phyloP scores from a whole-genome alignment of 2,113 vertebrate genomes.

The Acrocephalus arundinaceus region DNA sequence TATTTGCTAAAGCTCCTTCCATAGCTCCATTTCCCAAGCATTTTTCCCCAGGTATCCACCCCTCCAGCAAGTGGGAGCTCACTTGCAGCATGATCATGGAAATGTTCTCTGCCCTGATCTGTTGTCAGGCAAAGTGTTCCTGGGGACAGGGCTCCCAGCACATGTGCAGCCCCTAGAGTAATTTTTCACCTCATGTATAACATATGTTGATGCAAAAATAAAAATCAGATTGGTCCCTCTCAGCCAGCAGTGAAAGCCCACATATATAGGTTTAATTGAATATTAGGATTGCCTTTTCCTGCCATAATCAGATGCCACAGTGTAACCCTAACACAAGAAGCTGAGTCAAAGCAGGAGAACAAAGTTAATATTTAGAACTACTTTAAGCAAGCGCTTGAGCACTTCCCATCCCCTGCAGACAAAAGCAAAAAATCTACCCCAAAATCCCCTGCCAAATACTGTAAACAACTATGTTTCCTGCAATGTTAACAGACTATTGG shows the following conservation, averaged over 20 bases:
- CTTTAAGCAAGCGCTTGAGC: background rate
- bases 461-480: background rate
- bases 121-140: background rate
- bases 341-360: background rate
- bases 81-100: fast-evolving
- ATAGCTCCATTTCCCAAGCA: fast-evolving
- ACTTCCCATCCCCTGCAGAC: slow-evolving; percentile 1
- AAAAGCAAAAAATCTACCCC: slow-evolving; percentile 7
- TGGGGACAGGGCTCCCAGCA: background rate
- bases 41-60: fast-evolving
- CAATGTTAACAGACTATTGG: background rate
- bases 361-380: slow-evolving; percentile 41
- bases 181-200: background rate
- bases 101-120: background rate
- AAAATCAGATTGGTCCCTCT: background rate
- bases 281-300: background rate
- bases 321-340: background rate
- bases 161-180: fast-evolving
- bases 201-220: background rate
- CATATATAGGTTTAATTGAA: background rate
- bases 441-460: slow-evolving; percentile 9
- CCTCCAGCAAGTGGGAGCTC: background rate
- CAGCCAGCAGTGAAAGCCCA: background rate
- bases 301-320: background rate
- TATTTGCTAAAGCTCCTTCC: background rate